A percentile compares a stretch with the other conserved stretches of the same genome.
These are phyloP conservation scores for Drosophila sordidula DNA, from an alignment of 2,888 invertebrate genomes.

Conservation along the genomic window DNA sequence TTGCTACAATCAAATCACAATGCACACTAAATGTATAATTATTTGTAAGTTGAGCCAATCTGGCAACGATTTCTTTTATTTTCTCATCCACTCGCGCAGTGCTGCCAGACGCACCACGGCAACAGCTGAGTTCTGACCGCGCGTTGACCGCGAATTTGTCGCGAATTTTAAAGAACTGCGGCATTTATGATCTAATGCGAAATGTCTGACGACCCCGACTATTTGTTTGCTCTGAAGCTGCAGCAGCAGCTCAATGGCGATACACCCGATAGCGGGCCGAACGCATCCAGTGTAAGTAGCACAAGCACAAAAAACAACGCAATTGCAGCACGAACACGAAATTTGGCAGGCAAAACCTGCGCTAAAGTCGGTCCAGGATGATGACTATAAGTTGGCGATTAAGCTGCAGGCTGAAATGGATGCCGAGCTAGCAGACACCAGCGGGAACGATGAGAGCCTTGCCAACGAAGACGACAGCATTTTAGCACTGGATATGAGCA, in stretches of 20 bases:
- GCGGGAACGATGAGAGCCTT: slow-evolving; percentile 1
- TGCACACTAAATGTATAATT: not conserved
- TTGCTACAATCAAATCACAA: not conserved
- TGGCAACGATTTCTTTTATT: not conserved
- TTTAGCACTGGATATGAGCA: slow-evolving; percentile 25
- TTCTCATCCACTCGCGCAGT: not conserved
- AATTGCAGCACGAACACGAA: slow-evolving; percentile 2
- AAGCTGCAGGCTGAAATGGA: slow-evolving; percentile 71
- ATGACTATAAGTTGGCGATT: slow-evolving; percentile 70
- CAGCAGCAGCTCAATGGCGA: slow-evolving; percentile 68
- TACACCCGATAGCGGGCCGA: not conserved
- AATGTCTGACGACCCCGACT: slow-evolving; percentile 80
- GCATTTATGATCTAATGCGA: not conserved
- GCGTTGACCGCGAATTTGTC: slow-evolving; percentile 30
- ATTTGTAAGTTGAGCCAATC: not conserved
- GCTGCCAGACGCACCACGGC: not conserved
- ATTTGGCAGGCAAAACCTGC: not conserved
- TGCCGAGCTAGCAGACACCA: slow-evolving; percentile 23
- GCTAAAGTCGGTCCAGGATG: slow-evolving; percentile 46
- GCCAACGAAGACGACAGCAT: not conserved
- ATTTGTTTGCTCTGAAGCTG: slow-evolving; percentile 70
- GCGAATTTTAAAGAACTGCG: slow-evolving; percentile 41
- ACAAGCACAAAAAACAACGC: slow-evolving; percentile 3
- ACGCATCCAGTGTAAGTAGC: slow-evolving; percentile 20
- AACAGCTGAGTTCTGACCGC: slow-evolving; percentile 29